Conservation (phyloP, 92 coral and sea anemone species). For the Zoanthus sansibaricus region DNA sequence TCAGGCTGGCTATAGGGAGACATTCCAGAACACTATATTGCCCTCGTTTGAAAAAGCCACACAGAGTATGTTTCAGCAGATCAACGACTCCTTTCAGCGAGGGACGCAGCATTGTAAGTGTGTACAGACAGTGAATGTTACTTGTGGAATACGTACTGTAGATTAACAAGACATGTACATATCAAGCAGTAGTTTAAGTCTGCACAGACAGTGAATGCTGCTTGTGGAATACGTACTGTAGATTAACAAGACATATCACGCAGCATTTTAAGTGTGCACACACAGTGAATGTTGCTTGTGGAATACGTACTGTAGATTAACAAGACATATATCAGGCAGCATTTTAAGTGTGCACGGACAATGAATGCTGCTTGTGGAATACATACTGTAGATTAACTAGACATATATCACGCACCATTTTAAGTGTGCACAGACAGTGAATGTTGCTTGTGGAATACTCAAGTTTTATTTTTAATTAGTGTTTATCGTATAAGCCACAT, state of each 20-base stretch:
- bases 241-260: too few species aligned
- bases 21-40: constrained; percentile 81
- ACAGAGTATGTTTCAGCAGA: constrained; percentile 89
- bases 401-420: too few species aligned
- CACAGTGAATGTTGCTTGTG: too few species aligned
- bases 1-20: constrained; percentile 80
- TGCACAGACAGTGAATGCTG: neutral
- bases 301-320: too few species aligned
- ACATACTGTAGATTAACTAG: too few species aligned
- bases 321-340: constrained; percentile 61
- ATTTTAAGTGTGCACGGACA: constrained; percentile 71
- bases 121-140: neutral
- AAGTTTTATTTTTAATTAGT: too few species aligned
- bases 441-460: too few species aligned
- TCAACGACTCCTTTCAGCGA: constrained; percentile 87
- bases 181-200: constrained; percentile 91
- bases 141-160: too few species aligned
- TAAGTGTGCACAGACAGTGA: too few species aligned
- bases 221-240: neutral
- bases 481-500: too few species aligned
- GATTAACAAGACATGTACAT: too few species aligned
- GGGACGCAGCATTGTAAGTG: constrained; percentile 98
- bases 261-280: too few species aligned
- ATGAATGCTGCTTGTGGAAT: neutral
- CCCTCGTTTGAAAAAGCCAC: constrained; percentile 95